Conservation (phyloP, 64 coral and sea anemone species). For the Stichodactyla helianthus region DNA sequence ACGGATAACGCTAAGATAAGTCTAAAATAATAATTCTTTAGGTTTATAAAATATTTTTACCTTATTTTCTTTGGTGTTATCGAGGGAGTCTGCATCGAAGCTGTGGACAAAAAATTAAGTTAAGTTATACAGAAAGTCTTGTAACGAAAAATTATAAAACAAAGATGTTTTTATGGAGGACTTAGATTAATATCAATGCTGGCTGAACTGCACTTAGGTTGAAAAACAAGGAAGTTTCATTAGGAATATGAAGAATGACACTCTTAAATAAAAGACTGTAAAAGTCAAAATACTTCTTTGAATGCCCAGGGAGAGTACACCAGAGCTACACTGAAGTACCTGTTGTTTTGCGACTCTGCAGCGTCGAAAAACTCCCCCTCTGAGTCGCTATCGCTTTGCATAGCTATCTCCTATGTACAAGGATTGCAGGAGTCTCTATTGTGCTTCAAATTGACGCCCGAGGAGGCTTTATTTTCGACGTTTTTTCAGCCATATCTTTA, state of each 20-base stretch:
- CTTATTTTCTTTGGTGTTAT: background rate
- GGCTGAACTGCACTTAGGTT: background rate
- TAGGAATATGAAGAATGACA: background rate
- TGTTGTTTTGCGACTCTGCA: conserved; percentile 51
- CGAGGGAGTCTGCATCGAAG: conserved; percentile 7
- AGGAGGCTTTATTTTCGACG: background rate
- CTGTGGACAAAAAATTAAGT: background rate
- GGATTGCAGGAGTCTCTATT: background rate
- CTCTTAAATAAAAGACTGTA: conserved; percentile 11
- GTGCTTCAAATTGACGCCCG: background rate
- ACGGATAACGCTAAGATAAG: background rate
- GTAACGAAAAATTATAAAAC: background rate
- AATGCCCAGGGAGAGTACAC: background rate
- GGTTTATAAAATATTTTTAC: background rate
- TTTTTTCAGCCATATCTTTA: background rate
- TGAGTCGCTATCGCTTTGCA: conserved; percentile 87
- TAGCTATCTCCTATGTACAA: background rate
- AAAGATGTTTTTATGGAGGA: background rate
- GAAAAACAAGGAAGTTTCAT: background rate
- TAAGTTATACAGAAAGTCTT: background rate
- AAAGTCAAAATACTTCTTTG: conserved; percentile 4
- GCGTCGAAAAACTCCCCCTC: conserved; percentile 89
- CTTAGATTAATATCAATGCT: background rate
- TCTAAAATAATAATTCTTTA: background rate
- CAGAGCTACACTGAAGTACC: background rate